A percentile compares a stretch with the other conserved stretches of the same genome.
Evolutionary conservation across 2,113 vertebrate genomes (phyloP).

Genomic region (Pontoporia blainvillei): DNA sequence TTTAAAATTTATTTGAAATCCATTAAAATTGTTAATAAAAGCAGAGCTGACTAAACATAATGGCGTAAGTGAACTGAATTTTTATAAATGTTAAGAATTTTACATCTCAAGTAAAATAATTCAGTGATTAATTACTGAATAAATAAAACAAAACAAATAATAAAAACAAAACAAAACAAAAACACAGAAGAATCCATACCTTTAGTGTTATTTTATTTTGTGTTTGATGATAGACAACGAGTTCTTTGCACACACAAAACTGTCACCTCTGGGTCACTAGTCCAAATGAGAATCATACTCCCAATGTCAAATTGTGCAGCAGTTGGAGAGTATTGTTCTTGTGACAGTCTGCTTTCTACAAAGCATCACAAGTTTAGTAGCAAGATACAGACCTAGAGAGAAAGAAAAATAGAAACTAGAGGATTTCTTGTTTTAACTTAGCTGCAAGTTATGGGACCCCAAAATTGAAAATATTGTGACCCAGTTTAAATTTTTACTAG

Average conservation of each 20-base stretch:
- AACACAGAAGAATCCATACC: not conserved
- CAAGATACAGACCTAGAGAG: not conserved
- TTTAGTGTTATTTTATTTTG: not conserved
- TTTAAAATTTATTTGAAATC: not conserved
- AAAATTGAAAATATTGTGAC: not conserved
- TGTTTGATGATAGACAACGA: not conserved
- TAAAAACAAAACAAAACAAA: not conserved
- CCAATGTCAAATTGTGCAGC: not conserved
- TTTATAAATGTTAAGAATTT: not conserved
- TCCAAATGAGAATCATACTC: not conserved
- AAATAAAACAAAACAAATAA: not conserved
- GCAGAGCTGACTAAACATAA: not conserved
- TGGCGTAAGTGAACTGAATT: not conserved
- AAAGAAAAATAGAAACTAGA: not conserved
- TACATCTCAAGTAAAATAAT: not conserved
- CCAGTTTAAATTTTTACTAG: not conserved
- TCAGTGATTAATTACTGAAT: not conserved
- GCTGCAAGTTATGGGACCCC: not conserved
- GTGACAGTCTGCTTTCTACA: not conserved
- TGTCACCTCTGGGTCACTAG: not conserved
- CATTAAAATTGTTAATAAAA: slow-evolving; percentile 16
- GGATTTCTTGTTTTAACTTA: not conserved
- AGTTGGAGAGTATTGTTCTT: not conserved
- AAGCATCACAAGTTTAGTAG: not conserved
- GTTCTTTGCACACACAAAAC: not conserved